These are phyloP conservation scores for Sebastolobus altivelis DNA, from an alignment of 2,797 vertebrate genomes.

Conservation along the genomic window DNA sequence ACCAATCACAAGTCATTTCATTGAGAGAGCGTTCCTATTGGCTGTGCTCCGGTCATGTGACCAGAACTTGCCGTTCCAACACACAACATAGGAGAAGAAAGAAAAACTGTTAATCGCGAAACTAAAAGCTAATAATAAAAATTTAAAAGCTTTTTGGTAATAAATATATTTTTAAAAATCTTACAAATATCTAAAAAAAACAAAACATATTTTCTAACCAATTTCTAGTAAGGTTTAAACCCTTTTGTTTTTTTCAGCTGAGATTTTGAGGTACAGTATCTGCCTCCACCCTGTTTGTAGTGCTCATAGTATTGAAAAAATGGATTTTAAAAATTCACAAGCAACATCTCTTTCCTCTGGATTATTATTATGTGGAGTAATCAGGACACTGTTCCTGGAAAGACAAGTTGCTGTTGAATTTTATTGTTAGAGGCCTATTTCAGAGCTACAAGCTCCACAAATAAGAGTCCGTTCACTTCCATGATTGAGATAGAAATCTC, in stretches of 20 bases:
- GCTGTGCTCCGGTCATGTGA: no score
- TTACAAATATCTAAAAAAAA: neutral
- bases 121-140: no score
- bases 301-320: neutral
- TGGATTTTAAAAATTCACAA: neutral
- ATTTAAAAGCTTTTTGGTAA: no score
- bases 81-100: no score
- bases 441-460: neutral
- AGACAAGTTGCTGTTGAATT: neutral
- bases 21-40: no score
- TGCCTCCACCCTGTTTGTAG: neutral
- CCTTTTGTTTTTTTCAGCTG: neutral
- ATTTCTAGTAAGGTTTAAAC: neutral
- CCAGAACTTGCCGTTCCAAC: no score
- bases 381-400: neutral
- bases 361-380: slow-evolving; percentile 5
- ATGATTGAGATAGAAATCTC: neutral
- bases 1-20: no score
- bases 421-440: neutral
- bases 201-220: neutral
- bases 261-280: neutral
- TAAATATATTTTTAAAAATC: neutral
- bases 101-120: no score
- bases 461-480: neutral
- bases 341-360: neutral